These are phyloP conservation scores for Ursus arctos DNA, from an alignment of 2,113 vertebrate species.

Conservation along the genomic window DNA sequence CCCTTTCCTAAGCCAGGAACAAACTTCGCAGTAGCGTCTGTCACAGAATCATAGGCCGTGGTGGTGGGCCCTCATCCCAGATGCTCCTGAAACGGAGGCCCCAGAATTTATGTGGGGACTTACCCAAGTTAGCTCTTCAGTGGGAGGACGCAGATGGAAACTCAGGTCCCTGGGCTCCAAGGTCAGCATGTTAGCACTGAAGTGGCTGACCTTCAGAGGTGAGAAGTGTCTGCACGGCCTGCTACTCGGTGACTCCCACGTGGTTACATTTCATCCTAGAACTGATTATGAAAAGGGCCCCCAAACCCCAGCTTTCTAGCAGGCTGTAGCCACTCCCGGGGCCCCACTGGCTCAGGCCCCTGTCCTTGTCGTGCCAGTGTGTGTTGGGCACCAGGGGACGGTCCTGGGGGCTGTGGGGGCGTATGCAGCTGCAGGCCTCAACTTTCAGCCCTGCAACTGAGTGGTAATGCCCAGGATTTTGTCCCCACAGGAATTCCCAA, in stretches of 20 bases:
- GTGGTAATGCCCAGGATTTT: neutral
- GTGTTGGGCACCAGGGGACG: neutral
- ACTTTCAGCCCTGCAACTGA: neutral
- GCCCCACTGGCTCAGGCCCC: neutral
- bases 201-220: neutral
- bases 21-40: neutral
- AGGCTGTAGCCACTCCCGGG: neutral
- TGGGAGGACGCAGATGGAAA: neutral
- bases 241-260: neutral
- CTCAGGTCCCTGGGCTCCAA: neutral
- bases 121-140: neutral
- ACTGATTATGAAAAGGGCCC: neutral
- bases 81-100: rapidly evolving
- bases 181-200: neutral
- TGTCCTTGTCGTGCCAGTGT: neutral
- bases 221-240: neutral
- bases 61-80: neutral
- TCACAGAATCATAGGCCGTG: rapidly evolving
- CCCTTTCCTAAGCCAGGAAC: neutral
- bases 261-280: neutral
- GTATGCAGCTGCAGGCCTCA: rapidly evolving
- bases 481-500: neutral
- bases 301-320: neutral
- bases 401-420: neutral
- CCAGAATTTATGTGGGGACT: neutral